Percentiles rank a stretch among this genome's conserved stretches.
Evolutionary conservation across 2,797 vertebrate species (phyloP).

Genomic region (Enteromius argenteus): DNA sequence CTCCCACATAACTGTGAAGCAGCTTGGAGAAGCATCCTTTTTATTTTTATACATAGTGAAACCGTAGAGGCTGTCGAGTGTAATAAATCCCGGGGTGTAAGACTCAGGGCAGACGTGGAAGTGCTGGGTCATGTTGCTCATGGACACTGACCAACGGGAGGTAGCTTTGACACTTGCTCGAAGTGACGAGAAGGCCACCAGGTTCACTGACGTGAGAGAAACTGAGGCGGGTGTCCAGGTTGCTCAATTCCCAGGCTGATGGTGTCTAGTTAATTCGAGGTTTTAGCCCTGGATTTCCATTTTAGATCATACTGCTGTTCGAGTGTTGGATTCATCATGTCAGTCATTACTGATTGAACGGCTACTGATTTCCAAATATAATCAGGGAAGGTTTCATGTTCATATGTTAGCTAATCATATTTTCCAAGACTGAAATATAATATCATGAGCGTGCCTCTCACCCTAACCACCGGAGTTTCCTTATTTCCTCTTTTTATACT

Average conservation of each 20-base stretch:
- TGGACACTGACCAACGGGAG: conserved; percentile 6
- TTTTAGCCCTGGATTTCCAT: conserved; percentile 1
- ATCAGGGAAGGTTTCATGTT: not conserved
- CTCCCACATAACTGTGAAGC: conserved; percentile 33
- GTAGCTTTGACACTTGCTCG: not conserved
- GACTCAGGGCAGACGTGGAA: conserved; percentile 39
- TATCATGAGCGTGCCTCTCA: not conserved
- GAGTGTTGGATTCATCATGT: not conserved
- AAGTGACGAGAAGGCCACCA: conserved; percentile 28
- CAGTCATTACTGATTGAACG: not conserved
- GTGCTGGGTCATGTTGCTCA: conserved; percentile 56
- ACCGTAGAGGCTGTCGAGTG: conserved; percentile 72
- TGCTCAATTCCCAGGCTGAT: conserved; percentile 22
- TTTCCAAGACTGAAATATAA: not conserved
- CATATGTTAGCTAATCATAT: not conserved
- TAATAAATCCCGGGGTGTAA: conserved; percentile 54
- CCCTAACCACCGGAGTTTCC: not conserved
- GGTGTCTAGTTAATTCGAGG: not conserved
- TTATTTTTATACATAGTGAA: conserved; percentile 79
- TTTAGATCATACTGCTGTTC: not conserved
- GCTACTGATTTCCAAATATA: not conserved
- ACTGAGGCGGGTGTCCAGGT: not conserved
- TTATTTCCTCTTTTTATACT: not conserved
- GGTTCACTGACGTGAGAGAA: conserved; percentile 12
- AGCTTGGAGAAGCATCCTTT: conserved; percentile 69